phyloP scores from a whole-genome alignment of 2,797 vertebrate genomes.

The Ciconia nigra region DNA sequence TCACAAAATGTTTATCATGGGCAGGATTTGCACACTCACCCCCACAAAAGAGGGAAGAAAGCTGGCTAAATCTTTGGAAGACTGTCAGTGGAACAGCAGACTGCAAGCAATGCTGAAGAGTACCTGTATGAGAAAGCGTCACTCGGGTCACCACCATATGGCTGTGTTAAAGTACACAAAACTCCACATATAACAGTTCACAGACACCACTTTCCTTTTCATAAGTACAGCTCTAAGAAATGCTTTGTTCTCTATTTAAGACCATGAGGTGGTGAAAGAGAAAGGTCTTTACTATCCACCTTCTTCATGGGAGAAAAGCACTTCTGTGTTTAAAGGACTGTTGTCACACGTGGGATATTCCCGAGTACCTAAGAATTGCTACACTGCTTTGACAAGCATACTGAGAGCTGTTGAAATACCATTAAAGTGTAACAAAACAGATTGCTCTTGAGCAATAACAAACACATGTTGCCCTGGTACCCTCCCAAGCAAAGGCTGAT shows the following conservation, averaged over 20 bases:
- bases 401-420: background rate
- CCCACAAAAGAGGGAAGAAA: background rate
- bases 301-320: background rate
- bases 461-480: background rate
- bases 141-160: accelerated
- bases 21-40: background rate
- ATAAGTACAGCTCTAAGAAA: background rate
- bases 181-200: accelerated
- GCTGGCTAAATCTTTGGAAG: accelerated
- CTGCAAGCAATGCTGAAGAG: accelerated
- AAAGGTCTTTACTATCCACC: background rate
- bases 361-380: background rate
- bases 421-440: background rate
- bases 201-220: background rate
- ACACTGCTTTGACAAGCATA: background rate
- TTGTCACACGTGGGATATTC: background rate
- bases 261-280: background rate
- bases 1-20: accelerated
- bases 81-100: accelerated
- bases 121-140: accelerated
- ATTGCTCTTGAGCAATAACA: background rate
- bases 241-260: background rate
- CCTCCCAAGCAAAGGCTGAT: background rate
- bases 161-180: accelerated
- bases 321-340: background rate